A percentile compares a stretch with the other conserved stretches of the same genome.
These are phyloP conservation scores for Hymenopus coronatus DNA, from an alignment of 2,888 invertebrate species.

Conservation along the genomic window DNA sequence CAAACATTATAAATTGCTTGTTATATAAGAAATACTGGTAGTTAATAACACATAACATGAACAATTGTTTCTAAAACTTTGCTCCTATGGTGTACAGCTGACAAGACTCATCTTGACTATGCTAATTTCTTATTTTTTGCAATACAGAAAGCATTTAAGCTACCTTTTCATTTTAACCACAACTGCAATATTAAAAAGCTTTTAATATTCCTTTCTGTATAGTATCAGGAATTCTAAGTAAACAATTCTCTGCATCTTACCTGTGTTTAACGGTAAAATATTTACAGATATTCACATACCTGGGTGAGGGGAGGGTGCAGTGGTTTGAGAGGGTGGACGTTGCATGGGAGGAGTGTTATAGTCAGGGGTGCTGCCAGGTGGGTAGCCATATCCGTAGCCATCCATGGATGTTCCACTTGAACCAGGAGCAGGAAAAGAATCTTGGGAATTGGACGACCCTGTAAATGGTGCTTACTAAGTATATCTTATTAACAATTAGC, in stretches of 20 bases:
- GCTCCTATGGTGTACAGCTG: too few relatives aligned
- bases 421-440: slow-evolving; percentile 78
- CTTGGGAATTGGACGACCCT: slow-evolving; percentile 88
- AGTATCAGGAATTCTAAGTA: too few relatives aligned
- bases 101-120: too few relatives aligned
- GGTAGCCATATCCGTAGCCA: slow-evolving; percentile 60
- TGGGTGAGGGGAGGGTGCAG: slow-evolving; percentile 62
- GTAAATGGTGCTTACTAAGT: slow-evolving; percentile 34
- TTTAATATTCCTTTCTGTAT: too few relatives aligned
- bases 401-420: slow-evolving; percentile 75
- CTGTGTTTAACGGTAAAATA: not conserved
- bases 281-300: slow-evolving; percentile 48
- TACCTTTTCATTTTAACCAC: too few relatives aligned
- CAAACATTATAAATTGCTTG: too few relatives aligned
- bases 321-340: slow-evolving; percentile 68
- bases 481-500: not conserved
- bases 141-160: too few relatives aligned
- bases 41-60: too few relatives aligned
- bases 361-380: slow-evolving; percentile 58
- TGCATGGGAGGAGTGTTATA: slow-evolving; percentile 65
- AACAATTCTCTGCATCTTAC: not conserved
- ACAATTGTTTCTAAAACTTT: too few relatives aligned
- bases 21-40: too few relatives aligned
- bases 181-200: too few relatives aligned
- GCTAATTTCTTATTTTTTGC: too few relatives aligned